Evolutionary conservation across 2,113 vertebrate genomes (phyloP).

Genomic region (Sinocyclocheilus maitianheensis): DNA sequence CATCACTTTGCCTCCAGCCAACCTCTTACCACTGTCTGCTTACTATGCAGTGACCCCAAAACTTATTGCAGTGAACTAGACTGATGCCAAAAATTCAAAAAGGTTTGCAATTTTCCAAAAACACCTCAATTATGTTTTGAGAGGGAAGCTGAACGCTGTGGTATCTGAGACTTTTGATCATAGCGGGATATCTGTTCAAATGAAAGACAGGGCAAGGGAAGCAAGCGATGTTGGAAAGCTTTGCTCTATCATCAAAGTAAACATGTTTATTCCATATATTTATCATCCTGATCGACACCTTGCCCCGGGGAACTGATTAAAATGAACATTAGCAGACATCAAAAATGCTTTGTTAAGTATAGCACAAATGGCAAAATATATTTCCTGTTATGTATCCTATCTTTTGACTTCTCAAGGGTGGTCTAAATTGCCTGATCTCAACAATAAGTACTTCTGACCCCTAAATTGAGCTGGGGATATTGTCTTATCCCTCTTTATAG

Average conservation of each 20-base stretch:
- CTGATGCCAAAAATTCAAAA: conserved; percentile 40
- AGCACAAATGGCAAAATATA: conserved; percentile 14
- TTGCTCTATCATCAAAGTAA: conserved; percentile 36
- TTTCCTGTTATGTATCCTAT: background rate
- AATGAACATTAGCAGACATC: conserved; percentile 15
- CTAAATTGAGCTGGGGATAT: background rate
- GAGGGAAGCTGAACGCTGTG: conserved; percentile 26
- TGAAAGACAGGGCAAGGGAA: conserved; percentile 14
- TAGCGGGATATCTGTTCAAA: background rate
- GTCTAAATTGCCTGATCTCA: conserved; percentile 7
- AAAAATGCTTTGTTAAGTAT: conserved; percentile 19
- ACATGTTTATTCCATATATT: conserved; percentile 49
- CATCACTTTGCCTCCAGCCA: conserved; percentile 59
- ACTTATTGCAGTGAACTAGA: conserved; percentile 40
- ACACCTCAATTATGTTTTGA: conserved; percentile 39
- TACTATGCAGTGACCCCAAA: conserved; percentile 52
- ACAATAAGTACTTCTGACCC: background rate
- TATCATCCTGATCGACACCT: background rate
- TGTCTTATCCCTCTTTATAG: background rate
- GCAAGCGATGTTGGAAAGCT: conserved; percentile 7
- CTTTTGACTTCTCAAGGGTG: conserved; percentile 14
- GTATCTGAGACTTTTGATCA: conserved; percentile 48
- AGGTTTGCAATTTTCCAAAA: conserved; percentile 27
- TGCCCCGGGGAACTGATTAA: conserved; percentile 7
- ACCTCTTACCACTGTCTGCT: conserved; percentile 51